A percentile compares a stretch with the other conserved stretches of the same genome.
Conservation (phyloP, 2,113 vertebrate genomes). For the Notarius lentiginosus region DNA sequence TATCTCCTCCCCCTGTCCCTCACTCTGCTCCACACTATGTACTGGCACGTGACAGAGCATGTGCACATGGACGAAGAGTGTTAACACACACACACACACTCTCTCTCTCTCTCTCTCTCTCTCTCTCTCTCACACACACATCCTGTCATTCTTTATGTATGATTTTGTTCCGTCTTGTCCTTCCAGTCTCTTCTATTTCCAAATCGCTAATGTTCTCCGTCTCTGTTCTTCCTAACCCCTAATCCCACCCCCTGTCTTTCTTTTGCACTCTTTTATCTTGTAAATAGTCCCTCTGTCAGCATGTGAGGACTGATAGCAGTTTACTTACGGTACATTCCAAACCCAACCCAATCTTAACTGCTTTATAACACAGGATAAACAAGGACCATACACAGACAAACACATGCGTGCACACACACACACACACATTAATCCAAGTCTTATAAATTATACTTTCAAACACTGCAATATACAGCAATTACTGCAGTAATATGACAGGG, state of each 20-base stretch:
- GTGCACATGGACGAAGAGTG: constrained; percentile 74
- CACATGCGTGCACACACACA: constrained; percentile 33
- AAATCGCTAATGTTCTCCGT: constrained; percentile 8
- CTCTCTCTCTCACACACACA: background rate
- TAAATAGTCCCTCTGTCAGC: background rate
- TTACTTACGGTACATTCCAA: constrained; percentile 45
- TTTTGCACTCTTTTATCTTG: constrained; percentile 16
- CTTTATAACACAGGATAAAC: constrained; percentile 39
- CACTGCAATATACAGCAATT: background rate
- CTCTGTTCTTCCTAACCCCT: background rate
- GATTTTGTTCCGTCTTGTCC: constrained; percentile 36
- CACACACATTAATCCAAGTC: background rate
- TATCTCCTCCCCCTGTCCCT: constrained; percentile 45
- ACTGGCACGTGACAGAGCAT: constrained; percentile 72
- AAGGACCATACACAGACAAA: constrained; percentile 1
- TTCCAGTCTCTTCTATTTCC: constrained; percentile 22
- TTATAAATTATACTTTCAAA: background rate
- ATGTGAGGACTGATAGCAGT: constrained; percentile 38
- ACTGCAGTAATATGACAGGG: background rate
- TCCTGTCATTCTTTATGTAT: constrained; percentile 46
- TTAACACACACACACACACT: constrained; percentile 59
- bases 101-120: no score
- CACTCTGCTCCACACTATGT: constrained; percentile 41
- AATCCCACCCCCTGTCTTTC: background rate
- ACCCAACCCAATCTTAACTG: constrained; percentile 45